Base-by-base conservation (phyloP, 2,113 vertebrate genomes). In the Hemicordylus capensis region DNA sequence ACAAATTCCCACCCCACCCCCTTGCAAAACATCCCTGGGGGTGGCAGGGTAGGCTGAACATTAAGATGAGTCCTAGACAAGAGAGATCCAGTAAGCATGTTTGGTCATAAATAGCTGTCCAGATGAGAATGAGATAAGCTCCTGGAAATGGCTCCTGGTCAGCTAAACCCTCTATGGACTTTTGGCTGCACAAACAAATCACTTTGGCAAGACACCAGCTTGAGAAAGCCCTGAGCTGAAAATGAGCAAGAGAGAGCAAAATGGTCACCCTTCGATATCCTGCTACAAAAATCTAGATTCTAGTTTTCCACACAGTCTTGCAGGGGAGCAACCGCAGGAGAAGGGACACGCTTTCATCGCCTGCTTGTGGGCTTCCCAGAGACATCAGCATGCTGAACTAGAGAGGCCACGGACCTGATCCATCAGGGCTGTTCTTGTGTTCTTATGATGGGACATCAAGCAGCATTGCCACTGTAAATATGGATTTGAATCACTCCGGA, bases 101-200 rank as follows among this genome's bases (percentile, higher is more conserved):
- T n/a, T 2, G 12, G 73, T 37, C 46, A 56, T 84, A 84, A 84
- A 84, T 66, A 84, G 59, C 73, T 84, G n/a, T 24, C 82, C 63
- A 54, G 73, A 76, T 66, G 59, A 76, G 82, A 8, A 24, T 11
- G 6, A 2, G 59, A 84, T 76, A 84, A 84, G 4, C 28, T 6
- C 37, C 56, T 11, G 10, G 20, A 44, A 46, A 64, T 14, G 14
- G 56, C 81, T 74, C 59, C 12, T 24, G 44, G 24, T 24, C 48
- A 56, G 14, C 14, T 69, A 26, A 54, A 31, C 54, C 39, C 42
- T 61, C 51, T 24, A 31, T 14, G 17, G 8, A 7, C 7, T 39
- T 4, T 19, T 31, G n/a, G 37, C 28, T 61, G 61, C 54, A 34
- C 9, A 66, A 12, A 3, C 31, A 66, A 14, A 66, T 31, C n/a